A percentile compares a stretch with the other conserved stretches of the same genome.
These are phyloP conservation scores for Polydrusus cervinus DNA, from an alignment of 2,888 invertebrate genomes.

Conservation along the genomic window DNA sequence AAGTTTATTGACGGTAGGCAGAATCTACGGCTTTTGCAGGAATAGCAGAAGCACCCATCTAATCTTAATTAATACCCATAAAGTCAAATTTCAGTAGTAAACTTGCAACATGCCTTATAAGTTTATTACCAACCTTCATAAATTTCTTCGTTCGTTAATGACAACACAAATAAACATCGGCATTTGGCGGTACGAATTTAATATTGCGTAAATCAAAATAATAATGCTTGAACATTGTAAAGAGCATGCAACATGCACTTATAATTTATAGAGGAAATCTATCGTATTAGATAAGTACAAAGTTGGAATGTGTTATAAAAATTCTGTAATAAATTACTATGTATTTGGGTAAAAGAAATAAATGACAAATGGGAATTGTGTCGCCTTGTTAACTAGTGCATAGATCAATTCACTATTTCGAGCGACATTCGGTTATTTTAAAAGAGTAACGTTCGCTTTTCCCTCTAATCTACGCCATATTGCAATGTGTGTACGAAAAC, in stretches of 20 bases:
- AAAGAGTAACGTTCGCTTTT: too few relatives aligned
- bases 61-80: conserved; percentile 1
- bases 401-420: too few relatives aligned
- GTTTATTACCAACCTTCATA: background rate
- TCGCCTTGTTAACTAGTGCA: too few relatives aligned
- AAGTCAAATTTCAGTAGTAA: conserved; percentile 1
- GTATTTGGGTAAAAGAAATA: too few relatives aligned
- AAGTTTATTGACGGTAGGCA: background rate
- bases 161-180: background rate
- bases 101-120: background rate
- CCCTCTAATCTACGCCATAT: too few relatives aligned
- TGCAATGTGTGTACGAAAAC: too few relatives aligned
- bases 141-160: conserved; percentile 10
- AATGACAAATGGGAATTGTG: too few relatives aligned
- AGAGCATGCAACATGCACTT: conserved; percentile 41
- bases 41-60: background rate
- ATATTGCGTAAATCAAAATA: conserved; percentile 42
- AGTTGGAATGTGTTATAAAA: too few relatives aligned
- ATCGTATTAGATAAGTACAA: background rate
- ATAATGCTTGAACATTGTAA: conserved; percentile 19
- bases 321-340: too few relatives aligned
- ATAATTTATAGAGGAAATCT: background rate
- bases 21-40: background rate
- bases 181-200: background rate
- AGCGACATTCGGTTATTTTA: too few relatives aligned